Percentiles rank a stretch among this genome's conserved stretches.
phyloP scores from a whole-genome alignment of 2,888 invertebrate species.

The Andrena fulva region DNA sequence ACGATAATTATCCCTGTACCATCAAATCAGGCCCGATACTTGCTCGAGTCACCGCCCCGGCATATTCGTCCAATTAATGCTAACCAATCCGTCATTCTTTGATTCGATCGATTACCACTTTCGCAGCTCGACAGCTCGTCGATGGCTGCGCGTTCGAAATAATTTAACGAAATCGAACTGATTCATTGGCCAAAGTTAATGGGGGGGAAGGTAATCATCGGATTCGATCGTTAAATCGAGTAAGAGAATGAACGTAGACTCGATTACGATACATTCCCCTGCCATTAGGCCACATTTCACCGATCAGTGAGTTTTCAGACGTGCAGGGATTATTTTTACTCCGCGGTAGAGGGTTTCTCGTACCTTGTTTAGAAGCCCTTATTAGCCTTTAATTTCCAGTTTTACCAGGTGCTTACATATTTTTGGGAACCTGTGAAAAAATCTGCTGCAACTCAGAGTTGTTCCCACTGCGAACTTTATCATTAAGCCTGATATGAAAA shows the following conservation, averaged over 20 bases:
- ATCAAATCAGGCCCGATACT: conserved; percentile 40
- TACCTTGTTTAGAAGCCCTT: no score
- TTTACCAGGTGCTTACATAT: no score
- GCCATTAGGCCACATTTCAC: no score
- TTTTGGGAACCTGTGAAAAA: no score
- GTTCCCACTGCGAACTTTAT: no score
- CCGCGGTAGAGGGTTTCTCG: no score
- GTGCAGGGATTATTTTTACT: no score
- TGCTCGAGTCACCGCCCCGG: conserved; percentile 23
- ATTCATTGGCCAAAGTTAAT: background rate
- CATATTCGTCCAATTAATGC: conserved; percentile 53
- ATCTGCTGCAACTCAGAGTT: no score
- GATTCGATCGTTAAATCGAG: background rate
- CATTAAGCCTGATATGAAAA: background rate
- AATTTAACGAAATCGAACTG: background rate
- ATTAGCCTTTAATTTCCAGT: no score
- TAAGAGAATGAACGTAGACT: background rate
- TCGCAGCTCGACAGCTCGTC: background rate
- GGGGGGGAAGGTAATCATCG: background rate
- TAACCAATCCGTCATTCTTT: background rate
- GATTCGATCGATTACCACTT: conserved; percentile 18
- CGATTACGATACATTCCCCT: no score
- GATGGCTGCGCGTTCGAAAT: no score
- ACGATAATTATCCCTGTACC: conserved; percentile 61
- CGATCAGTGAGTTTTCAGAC: no score